Evolutionary conservation across 2,888 invertebrate genomes (phyloP).

Genomic region (Adela reaumurella): DNA sequence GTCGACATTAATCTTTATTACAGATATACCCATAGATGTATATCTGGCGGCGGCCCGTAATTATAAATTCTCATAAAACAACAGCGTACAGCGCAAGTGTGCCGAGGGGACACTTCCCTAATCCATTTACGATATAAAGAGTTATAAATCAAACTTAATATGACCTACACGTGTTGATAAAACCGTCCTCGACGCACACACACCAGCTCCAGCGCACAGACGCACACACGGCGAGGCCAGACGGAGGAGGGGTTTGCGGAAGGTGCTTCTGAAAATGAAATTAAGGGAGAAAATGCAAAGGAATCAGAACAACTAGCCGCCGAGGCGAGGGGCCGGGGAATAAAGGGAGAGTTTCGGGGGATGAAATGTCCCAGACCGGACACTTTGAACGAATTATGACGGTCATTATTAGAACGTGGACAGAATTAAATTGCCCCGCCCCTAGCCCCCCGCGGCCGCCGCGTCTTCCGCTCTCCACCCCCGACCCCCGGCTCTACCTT

Average conservation of each 20-base stretch:
- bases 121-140: conserved; percentile 56
- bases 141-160: conserved; percentile 56
- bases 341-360: conserved; percentile 16
- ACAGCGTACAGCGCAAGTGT: conserved; percentile 23
- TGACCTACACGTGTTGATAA: conserved; percentile 53
- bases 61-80: conserved; percentile 34
- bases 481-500: conserved; percentile 20
- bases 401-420: conserved; percentile 63
- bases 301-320: conserved; percentile 25
- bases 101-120: conserved; percentile 33
- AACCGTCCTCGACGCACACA: conserved; percentile 6
- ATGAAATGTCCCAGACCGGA: conserved; percentile 54
- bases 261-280: conserved; percentile 53
- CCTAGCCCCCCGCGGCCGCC: conserved; percentile 17
- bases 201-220: neutral
- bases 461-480: conserved; percentile 15
- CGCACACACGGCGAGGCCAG: neutral
- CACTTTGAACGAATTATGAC: conserved; percentile 63
- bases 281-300: conserved; percentile 52
- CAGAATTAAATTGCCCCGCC: conserved; percentile 60
- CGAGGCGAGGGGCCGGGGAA: neutral
- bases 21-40: conserved; percentile 11
- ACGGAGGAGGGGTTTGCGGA: conserved; percentile 24
- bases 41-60: conserved; percentile 17
- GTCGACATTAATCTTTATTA: conserved; percentile 5